Evolutionary conservation across 1,140 invertebrate species (phyloP).

Genomic region (Mercenaria mercenaria): DNA sequence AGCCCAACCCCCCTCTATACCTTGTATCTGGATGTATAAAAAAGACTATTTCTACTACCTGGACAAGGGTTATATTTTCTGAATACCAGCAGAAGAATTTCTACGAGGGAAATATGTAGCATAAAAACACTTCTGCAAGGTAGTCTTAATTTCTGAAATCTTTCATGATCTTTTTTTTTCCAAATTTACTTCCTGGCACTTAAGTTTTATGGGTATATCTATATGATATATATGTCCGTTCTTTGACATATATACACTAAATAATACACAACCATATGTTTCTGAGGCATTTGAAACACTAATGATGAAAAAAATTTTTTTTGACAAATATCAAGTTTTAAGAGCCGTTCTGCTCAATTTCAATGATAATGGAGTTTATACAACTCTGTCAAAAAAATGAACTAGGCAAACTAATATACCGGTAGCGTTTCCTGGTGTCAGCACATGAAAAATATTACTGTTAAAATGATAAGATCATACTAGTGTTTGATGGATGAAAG

Average conservation of each 20-base stretch:
- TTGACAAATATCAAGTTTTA: background rate
- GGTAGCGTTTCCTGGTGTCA: conserved; percentile 3
- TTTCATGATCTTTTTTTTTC: too few species aligned
- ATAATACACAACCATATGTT: background rate
- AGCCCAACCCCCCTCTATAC: too few species aligned
- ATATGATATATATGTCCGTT: background rate
- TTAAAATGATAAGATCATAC: conserved; percentile 30
- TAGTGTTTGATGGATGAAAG: conserved; percentile 14
- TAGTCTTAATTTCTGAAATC: too few species aligned
- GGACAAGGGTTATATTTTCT: background rate
- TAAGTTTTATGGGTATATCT: background rate
- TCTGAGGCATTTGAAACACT: background rate
- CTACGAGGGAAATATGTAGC: too few species aligned
- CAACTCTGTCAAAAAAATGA: conserved; percentile 8
- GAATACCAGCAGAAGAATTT: too few species aligned
- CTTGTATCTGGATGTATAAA: too few species aligned
- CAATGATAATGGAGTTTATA: background rate
- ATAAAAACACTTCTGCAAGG: too few species aligned
- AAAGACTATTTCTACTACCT: background rate
- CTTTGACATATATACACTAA: background rate
- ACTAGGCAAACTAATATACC: background rate
- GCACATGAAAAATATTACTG: background rate
- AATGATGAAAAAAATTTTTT: background rate
- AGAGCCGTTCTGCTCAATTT: conserved; percentile 7
- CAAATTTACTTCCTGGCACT: background rate